Evolutionary conservation across 2,888 invertebrate genomes (phyloP), one percentile per base, ranked within the genome.

Genomic region (Tetranychus truncatus): DNA sequence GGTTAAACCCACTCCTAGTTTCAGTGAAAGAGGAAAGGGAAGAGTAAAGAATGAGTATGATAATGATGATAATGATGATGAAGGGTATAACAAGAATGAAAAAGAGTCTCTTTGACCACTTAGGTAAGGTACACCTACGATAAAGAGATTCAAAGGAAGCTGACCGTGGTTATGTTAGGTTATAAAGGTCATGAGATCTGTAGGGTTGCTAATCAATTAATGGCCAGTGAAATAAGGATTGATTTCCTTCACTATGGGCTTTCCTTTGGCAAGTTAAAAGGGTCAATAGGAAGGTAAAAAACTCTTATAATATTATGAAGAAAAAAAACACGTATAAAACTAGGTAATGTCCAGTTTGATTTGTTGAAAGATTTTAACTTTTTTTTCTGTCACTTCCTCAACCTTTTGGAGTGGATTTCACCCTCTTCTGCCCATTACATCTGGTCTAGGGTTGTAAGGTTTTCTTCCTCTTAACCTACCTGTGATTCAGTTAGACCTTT

Each of bases 1-100:
- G 72, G 24, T 45, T 24, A 21, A 72, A 21, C n/a, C n/a, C n/a
- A 67, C 67, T 21, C 34, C 24, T 8, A 21, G 72, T 34, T 34
- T 34, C 34, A 72, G 72, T 20, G 72, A 72, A 24, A 34, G 15
- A 72, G n/a, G 44, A 72, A 72, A 44, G 44, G 45, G 44, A 72
- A 72, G 72, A n/a, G 44, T 11, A 24, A n/a, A 21, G 20, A 67
- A 5, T 18, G 67, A 67, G n/a, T 65, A n/a, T 65, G 34, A 34
- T 34, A 34, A 34, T 34, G 34, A 34, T 34, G 34, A 34, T 34
- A 34, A 34, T 34, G 34, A 34, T 34, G 34, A 34, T 34, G 34
- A 24, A 69, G n/a, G 69, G 34, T 11, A n/a, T 15, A n/a, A 24
- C 11, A 69, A 69, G 69, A n/a, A 24, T 11, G 11, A n/a, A 24